A percentile compares a stretch with the other conserved stretches of the same genome.
These are phyloP conservation scores for Linurgus olivaceus DNA, from an alignment of 2,797 vertebrate genomes.

Conservation along the genomic window DNA sequence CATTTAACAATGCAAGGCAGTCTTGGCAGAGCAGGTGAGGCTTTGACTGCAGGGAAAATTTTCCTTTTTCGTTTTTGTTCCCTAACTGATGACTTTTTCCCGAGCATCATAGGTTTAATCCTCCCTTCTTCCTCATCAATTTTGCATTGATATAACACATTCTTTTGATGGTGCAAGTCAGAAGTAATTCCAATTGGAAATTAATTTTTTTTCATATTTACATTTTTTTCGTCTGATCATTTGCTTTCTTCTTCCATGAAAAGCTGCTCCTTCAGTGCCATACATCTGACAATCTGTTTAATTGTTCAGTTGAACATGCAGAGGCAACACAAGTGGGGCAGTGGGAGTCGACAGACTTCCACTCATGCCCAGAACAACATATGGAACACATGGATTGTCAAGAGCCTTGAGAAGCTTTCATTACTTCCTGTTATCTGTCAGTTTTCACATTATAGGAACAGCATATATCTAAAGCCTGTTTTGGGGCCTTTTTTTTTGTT, in stretches of 20 bases:
- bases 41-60: neutral
- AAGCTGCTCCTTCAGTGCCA: neutral
- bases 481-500: neutral
- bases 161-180: neutral
- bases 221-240: neutral
- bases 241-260: neutral
- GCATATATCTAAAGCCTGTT: neutral
- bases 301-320: neutral
- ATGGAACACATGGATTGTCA: neutral
- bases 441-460: neutral
- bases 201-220: neutral
- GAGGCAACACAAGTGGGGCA: neutral
- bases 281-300: conserved; percentile 3
- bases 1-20: neutral
- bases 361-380: neutral
- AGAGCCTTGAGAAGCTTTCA: conserved; percentile 4
- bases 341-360: neutral
- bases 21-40: neutral
- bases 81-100: neutral
- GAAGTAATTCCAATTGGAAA: neutral
- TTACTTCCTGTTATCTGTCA: conserved; percentile 11
- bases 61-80: neutral
- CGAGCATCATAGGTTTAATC: neutral
- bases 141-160: neutral
- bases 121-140: neutral